phyloP scores from a whole-genome alignment of 2,888 invertebrate genomes.

The Zygothrica quintamaculata region DNA sequence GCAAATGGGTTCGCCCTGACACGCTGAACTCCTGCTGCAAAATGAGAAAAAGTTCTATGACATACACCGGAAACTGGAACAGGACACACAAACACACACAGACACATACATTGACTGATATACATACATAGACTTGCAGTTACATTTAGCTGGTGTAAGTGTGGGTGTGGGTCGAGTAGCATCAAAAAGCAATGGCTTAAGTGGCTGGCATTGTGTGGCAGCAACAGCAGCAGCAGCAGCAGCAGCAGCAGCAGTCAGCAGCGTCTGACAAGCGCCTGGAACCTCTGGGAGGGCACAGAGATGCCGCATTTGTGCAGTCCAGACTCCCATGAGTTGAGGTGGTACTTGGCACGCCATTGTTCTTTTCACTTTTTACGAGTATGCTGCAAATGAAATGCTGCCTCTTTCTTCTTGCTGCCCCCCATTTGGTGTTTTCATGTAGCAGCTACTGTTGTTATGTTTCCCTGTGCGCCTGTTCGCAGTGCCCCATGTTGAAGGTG shows the following conservation, averaged over 20 bases:
- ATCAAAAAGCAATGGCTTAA: constrained; percentile 78
- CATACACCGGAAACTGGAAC: constrained; percentile 76
- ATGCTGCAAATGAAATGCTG: constrained; percentile 69
- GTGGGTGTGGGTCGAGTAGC: constrained; percentile 37
- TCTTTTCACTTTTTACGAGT: constrained; percentile 75
- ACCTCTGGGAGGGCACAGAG: constrained; percentile 19
- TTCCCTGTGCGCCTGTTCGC: neutral
- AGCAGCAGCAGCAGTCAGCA: too few relatives aligned
- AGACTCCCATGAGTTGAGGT: constrained; percentile 33
- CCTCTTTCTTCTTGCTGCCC: constrained; percentile 1
- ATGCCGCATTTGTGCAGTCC: constrained; percentile 38
- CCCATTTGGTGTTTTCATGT: neutral
- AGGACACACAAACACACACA: constrained; percentile 28
- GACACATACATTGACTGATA: neutral
- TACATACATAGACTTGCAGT: neutral
- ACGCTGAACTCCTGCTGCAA: constrained; percentile 73
- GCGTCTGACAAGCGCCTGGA: constrained; percentile 68
- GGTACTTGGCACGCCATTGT: constrained; percentile 67
- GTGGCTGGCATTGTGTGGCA: constrained; percentile 71
- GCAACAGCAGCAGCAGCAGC: too few relatives aligned
- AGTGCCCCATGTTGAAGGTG: constrained; percentile 55
- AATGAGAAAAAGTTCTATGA: constrained; percentile 74
- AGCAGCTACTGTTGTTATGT: neutral
- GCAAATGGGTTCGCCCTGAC: constrained; percentile 71
- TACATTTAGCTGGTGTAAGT: neutral